Conservation (phyloP, 1,140 invertebrate genomes). For the Pectinophora gossypiella region DNA sequence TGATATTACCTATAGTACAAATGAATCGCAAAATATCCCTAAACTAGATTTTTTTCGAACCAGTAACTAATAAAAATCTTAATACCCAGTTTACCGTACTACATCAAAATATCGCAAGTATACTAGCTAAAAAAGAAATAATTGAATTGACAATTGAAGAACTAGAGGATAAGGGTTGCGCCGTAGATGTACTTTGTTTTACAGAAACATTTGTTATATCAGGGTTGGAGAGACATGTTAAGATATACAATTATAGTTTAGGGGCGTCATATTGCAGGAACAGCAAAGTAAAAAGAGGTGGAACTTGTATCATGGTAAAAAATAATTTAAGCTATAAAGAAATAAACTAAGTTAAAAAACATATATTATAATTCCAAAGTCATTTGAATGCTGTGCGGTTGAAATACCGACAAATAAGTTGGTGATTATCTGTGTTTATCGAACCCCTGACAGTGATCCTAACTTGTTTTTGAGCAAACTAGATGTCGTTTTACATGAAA, state of each 20-base stretch:
- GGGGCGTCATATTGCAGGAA: background rate
- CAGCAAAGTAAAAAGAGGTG: background rate
- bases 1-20: too few species aligned
- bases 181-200: background rate
- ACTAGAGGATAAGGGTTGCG: background rate
- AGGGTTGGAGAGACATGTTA: background rate
- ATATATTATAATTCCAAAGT: background rate
- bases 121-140: background rate
- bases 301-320: slow-evolving; percentile 3
- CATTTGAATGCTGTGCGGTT: slow-evolving; percentile 4
- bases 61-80: background rate
- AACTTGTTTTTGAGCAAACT: background rate
- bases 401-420: background rate
- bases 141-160: background rate
- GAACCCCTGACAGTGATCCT: background rate
- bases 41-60: background rate
- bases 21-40: background rate
- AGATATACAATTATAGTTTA: background rate
- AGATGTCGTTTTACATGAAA: background rate
- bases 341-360: background rate
- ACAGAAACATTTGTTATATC: background rate
- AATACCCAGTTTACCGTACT: background rate
- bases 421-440: slow-evolving; percentile 2
- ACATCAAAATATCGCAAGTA: slow-evolving; percentile 1
- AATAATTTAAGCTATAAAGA: background rate